These are phyloP conservation scores for Drosophila mayri DNA, from an alignment of 1,140 invertebrate species.

Conservation along the genomic window DNA sequence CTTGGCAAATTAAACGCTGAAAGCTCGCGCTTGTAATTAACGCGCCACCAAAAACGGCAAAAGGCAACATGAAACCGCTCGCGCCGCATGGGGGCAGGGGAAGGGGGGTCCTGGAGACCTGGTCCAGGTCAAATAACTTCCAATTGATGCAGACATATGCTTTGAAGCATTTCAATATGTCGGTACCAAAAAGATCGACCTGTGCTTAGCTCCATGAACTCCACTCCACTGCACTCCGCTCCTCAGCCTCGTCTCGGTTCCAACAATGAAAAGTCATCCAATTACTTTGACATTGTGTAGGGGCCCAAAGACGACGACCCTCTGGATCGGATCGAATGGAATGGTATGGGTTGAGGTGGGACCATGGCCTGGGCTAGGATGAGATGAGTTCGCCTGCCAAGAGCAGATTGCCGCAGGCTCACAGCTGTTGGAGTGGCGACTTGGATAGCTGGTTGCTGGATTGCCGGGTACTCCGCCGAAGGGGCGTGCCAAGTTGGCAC, in stretches of 20 bases:
- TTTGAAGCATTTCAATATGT: conserved; percentile 68
- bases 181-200: conserved; percentile 34
- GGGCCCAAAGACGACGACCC: conserved; percentile 18
- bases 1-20: conserved; percentile 55
- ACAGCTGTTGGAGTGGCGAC: conserved; percentile 59
- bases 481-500: conserved; percentile 57
- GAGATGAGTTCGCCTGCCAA: conserved; percentile 29
- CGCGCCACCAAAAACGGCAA: conserved; percentile 26
- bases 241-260: not conserved
- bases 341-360: conserved; percentile 6
- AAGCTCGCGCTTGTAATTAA: conserved; percentile 65
- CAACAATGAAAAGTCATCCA: conserved; percentile 74
- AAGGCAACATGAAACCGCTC: conserved; percentile 17
- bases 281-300: conserved; percentile 78
- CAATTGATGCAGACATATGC: conserved; percentile 73
- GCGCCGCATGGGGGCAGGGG: not conserved
- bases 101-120: not conserved
- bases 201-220: conserved; percentile 7
- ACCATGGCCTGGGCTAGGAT: conserved; percentile 15
- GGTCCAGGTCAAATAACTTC: conserved; percentile 23
- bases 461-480: conserved; percentile 32
- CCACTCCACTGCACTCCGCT: not conserved
- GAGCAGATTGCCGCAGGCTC: conserved; percentile 40
- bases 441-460: conserved; percentile 26
- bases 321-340: conserved; percentile 14